These are phyloP conservation scores for Maconellicoccus hirsutus DNA, from an alignment of 1,140 invertebrate genomes.

Conservation along the genomic window DNA sequence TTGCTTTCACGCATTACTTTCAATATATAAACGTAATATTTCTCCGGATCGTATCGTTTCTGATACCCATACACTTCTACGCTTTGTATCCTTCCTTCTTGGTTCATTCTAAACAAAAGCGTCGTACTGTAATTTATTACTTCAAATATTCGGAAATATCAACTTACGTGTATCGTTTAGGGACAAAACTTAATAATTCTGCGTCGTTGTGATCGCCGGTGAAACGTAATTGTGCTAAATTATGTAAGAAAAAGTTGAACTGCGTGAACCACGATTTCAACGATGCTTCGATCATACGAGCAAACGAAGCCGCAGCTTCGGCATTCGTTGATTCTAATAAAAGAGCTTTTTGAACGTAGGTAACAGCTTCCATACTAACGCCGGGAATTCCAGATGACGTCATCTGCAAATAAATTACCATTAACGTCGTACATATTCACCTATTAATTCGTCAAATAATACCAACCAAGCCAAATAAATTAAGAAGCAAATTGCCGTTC, in stretches of 20 bases:
- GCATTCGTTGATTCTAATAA: conserved; percentile 80
- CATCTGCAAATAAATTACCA: conserved; percentile 53
- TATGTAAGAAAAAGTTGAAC: conserved; percentile 96
- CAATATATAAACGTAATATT: conserved; percentile 94
- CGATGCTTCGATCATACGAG: conserved; percentile 80
- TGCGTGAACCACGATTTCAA: conserved; percentile 81
- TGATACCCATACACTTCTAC: conserved; percentile 80
- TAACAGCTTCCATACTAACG: conserved; percentile 79
- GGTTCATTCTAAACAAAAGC: conserved; percentile 32
- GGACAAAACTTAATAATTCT: conserved; percentile 82
- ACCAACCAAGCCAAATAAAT: conserved; percentile 80
- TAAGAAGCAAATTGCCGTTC: conserved; percentile 83
- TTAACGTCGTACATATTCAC: background rate
- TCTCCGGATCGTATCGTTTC: conserved; percentile 93
- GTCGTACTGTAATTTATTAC: too few species aligned
- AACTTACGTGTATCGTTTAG: conserved; percentile 81
- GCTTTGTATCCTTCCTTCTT: conserved; percentile 77
- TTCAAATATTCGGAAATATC: background rate
- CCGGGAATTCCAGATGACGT: conserved; percentile 86
- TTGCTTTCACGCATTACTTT: conserved; percentile 73
- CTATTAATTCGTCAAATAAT: background rate
- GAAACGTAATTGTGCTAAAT: conserved; percentile 86
- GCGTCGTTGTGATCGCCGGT: conserved; percentile 71
- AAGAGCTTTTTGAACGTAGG: conserved; percentile 82
- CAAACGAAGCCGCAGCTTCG: conserved; percentile 87